phyloP scores from a whole-genome alignment of 2,797 vertebrate genomes.

The Pangasius larnaudii region DNA sequence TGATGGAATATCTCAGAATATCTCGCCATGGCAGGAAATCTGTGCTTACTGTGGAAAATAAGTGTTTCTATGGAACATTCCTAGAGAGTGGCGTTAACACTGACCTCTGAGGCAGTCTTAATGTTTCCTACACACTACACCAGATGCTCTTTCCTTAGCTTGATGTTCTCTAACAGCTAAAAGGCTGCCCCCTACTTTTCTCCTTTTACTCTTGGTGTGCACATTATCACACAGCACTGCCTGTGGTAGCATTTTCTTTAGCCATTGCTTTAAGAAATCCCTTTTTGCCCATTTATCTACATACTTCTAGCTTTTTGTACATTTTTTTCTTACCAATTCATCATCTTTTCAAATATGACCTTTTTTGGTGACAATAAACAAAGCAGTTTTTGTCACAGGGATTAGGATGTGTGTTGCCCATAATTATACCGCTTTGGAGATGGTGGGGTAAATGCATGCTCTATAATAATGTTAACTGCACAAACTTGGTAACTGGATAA shows the following conservation, averaged over 20 bases:
- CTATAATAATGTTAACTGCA: slow-evolving; percentile 50
- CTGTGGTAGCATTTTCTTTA: not conserved
- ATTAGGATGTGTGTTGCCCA: slow-evolving; percentile 42
- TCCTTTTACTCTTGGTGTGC: slow-evolving; percentile 15
- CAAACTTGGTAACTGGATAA: slow-evolving; percentile 49
- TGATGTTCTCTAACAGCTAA: not conserved
- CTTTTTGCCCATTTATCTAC: not conserved
- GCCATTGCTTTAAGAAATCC: slow-evolving; percentile 17
- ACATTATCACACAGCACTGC: not conserved
- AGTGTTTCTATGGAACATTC: not conserved
- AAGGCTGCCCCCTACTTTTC: slow-evolving; percentile 4
- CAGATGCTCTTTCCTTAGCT: not conserved
- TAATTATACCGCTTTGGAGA: slow-evolving; percentile 27
- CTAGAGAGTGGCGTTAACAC: slow-evolving; percentile 14
- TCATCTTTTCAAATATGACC: not conserved
- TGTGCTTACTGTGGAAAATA: not conserved
- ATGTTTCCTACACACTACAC: not conserved
- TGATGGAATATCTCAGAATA: not conserved
- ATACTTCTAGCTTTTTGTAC: not conserved
- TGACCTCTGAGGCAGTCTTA: not conserved
- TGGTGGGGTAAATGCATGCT: slow-evolving; percentile 54
- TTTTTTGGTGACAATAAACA: not conserved
- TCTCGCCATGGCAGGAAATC: not conserved
- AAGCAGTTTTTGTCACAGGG: slow-evolving; percentile 41
- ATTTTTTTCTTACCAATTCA: not conserved